Evolutionary conservation across 2,113 vertebrate genomes (phyloP), one percentile per base, ranked within the genome.

Genomic region (Galbula dea): DNA sequence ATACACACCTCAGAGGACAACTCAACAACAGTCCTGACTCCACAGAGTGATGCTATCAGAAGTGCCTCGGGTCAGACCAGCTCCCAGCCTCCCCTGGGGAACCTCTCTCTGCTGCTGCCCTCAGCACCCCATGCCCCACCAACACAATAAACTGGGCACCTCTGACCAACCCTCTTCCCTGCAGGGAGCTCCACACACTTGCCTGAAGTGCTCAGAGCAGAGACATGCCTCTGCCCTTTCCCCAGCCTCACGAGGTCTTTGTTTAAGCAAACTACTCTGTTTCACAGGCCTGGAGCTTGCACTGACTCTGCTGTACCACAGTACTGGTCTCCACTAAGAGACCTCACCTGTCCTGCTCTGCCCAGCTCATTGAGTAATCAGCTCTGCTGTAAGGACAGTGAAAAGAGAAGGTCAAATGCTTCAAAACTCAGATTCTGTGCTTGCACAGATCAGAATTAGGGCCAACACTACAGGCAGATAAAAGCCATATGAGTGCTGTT

Each of bases 31-130:
- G 37, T 8, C 8, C 0, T 4, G 59, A n/a, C 18, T 13, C 21
- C 39, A 3, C 3, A 1, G 11, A 39, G 26, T 1, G 1, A 41
- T 18, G 51, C 26, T 12, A 13, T 20, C 10, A 21, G 29, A 43
- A 57, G 32, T 5, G 7, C 45, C 68, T 12, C 1, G 1, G 21
- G 43, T 27, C 66, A 63, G 30, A 12, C 7, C 3, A 15, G 22
- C n/a, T 72, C 41, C 78, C 5, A 12, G 7, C 14, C 52, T 41
- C 11, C 29, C 34, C 34, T 6, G 4, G 12, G 37, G 30, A 30
- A 54, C 30, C 12, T 29, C 55, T 30, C 46, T 32, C 6, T 71
- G 77, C 41, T 68, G 46, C 30, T 58, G 57, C 37, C 37, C 34
- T 30, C 48, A 23, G 84, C 61, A 41, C 3, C 24, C 21, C 19